A percentile compares a stretch with the other conserved stretches of the same genome.
phyloP scores from a whole-genome alignment of 2,113 vertebrate genomes.

The Boulengeromyrus knoepffleri region DNA sequence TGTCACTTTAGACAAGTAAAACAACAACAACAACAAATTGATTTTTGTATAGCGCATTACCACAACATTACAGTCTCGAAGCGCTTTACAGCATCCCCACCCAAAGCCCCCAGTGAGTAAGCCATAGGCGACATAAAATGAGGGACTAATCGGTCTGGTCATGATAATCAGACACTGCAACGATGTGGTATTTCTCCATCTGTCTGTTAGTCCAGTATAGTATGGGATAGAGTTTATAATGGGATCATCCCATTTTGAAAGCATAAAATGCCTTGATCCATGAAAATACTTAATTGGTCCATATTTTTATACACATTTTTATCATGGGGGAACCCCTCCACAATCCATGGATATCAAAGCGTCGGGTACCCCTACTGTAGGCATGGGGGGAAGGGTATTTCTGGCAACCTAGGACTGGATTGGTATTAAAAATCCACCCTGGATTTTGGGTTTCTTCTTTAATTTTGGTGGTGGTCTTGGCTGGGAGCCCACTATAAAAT shows the following conservation, averaged over 20 bases:
- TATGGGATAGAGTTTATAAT: background rate
- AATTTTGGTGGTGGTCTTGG: background rate
- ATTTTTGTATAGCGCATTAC: too few species aligned
- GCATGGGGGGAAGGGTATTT: background rate
- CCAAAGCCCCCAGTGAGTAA: too few species aligned
- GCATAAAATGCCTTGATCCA: background rate
- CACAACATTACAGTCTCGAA: too few species aligned
- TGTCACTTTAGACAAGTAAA: background rate
- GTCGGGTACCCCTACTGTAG: background rate
- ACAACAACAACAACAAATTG: background rate
- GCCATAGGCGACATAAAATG: too few species aligned
- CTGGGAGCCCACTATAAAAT: slow-evolving; percentile 12
- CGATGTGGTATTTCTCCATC: background rate
- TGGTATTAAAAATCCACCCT: background rate
- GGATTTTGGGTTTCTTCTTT: background rate
- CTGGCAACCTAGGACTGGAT: background rate
- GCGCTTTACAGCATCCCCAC: too few species aligned
- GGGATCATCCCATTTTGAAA: background rate
- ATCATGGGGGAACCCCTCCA: background rate
- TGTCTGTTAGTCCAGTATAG: background rate
- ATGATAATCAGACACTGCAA: background rate
- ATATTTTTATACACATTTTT: background rate
- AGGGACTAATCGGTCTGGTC: background rate
- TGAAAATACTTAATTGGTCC: background rate
- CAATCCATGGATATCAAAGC: background rate